These are phyloP conservation scores for Drosophila triauraria DNA, from an alignment of 1,140 invertebrate species.

Conservation along the genomic window DNA sequence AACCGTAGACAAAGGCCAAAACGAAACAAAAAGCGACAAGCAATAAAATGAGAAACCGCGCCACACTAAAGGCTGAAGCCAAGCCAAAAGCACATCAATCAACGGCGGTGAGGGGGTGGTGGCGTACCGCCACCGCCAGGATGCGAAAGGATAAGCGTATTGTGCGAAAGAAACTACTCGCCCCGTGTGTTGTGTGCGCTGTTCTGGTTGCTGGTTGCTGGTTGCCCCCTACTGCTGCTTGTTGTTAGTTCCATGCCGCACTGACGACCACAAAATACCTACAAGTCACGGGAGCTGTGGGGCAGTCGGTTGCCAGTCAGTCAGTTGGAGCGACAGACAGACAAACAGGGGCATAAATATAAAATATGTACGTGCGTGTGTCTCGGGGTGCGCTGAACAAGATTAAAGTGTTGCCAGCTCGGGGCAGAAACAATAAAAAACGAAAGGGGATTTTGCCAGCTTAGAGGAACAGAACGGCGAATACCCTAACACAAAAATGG, in stretches of 20 bases:
- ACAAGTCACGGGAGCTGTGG: constrained; percentile 51
- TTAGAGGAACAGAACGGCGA: constrained; percentile 1
- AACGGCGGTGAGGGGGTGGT: constrained; percentile 37
- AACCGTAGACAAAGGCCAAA: constrained; percentile 58
- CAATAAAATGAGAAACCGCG: constrained; percentile 79
- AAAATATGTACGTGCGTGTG: constrained; percentile 65
- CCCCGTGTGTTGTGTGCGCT: constrained; percentile 21
- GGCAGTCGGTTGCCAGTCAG: constrained; percentile 31
- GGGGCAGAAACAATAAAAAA: constrained; percentile 52
- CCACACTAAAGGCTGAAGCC: constrained; percentile 37
- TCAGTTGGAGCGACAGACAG: constrained; percentile 55
- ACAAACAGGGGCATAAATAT: constrained; percentile 75
- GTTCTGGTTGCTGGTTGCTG: constrained; percentile 18
- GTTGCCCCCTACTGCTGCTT: constrained; percentile 35
- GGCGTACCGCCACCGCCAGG: background rate
- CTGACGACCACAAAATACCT: constrained; percentile 75
- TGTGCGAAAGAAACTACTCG: constrained; percentile 59
- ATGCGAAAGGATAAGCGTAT: constrained; percentile 68
- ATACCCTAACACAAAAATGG: constrained; percentile 14
- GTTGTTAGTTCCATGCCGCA: constrained; percentile 63
- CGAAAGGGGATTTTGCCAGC: background rate
- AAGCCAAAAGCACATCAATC: constrained; percentile 77
- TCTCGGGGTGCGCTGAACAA: constrained; percentile 59
- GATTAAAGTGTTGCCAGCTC: constrained; percentile 72
- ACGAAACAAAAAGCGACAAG: constrained; percentile 67